Evolutionary conservation across 2,888 invertebrate species (phyloP), one percentile per base, ranked within the genome.

Genomic region (Caenorhabditis sulstoni): DNA sequence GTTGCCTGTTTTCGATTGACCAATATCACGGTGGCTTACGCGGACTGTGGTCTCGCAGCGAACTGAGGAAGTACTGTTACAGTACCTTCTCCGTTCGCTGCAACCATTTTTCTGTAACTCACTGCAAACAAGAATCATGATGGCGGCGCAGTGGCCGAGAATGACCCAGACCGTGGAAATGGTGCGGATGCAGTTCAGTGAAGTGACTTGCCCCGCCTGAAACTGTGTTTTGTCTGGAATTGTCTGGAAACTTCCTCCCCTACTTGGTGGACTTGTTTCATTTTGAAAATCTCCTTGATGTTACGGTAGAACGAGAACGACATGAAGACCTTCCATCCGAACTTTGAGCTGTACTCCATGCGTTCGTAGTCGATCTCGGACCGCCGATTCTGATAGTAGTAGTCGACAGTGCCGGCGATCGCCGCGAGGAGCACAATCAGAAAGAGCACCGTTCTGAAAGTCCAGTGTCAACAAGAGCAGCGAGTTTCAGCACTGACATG

Each of bases 271-370:
- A 52, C 47, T 2, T 65, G 11, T 18, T 52, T 66, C 57, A 67
- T 70, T 14, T 50, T 47, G 37, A 83, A 80, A 20, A 85, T 79
- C 39, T 84, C 80, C 22, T 64, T 59, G n/a, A 81, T 37, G 74
- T 84, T 85, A n/a, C 76, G 66, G 76, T 82, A 77, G 35, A 84
- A 62, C 20, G 85, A 84, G 65, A 85, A 85, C 3, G 82, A 44
- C 59, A 74, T 74, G 52, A 82, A 66, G 1, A 80, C n/a, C 23
- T 70, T 79, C 79, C 75, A 79, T 18, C 53, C 18, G 11, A 68
- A 22, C 8, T n/a, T 18, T 14, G 52, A 65, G 3, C 29, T 49
- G 11, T 7, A 16, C 20, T 64, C 57, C 50, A 58, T 64, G 12
- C 64, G 12, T 12, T 64, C 20, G 4, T 11, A 50, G 18, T 73